Conservation (phyloP, 2,888 invertebrate genomes). For the Epistrophella euchroma region DNA sequence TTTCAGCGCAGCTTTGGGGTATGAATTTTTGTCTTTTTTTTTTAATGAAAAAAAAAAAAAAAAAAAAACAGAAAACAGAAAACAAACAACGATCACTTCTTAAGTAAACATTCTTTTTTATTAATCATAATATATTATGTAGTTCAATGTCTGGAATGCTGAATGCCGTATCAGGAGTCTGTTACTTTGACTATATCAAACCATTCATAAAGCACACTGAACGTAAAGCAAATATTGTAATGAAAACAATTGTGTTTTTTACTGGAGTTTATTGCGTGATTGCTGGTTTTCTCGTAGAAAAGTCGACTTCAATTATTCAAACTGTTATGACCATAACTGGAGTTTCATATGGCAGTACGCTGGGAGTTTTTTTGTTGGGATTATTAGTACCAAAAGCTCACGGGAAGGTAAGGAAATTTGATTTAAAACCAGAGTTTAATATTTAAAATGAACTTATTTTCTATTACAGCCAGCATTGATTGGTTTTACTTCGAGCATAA, state of each 20-base stretch:
- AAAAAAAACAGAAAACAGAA: no score
- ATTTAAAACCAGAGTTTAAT: no score
- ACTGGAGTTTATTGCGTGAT: slow-evolving; percentile 86
- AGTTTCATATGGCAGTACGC: slow-evolving; percentile 85
- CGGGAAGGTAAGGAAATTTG: slow-evolving; percentile 71
- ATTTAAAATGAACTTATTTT: not conserved
- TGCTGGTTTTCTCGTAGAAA: slow-evolving; percentile 81
- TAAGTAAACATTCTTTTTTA: not conserved
- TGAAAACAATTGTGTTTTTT: slow-evolving; percentile 82
- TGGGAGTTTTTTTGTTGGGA: slow-evolving; percentile 87
- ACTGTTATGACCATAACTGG: slow-evolving; percentile 82
- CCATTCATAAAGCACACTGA: slow-evolving; percentile 80
- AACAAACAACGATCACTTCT: not conserved
- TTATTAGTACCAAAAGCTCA: slow-evolving; percentile 87
- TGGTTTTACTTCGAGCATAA: slow-evolving; percentile 28
- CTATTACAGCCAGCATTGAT: slow-evolving; percentile 55
- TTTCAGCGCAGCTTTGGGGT: slow-evolving; percentile 86
- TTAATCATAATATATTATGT: no score
- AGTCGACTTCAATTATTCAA: slow-evolving; percentile 84
- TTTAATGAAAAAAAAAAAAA: no score
- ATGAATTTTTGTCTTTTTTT: not conserved
- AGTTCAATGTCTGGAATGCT: slow-evolving; percentile 84
- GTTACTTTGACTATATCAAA: slow-evolving; percentile 85
- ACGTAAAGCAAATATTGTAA: slow-evolving; percentile 82
- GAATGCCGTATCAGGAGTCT: slow-evolving; percentile 84